Base-by-base conservation (phyloP, 1,140 invertebrate genomes). In the Tachypleus tridentatus region DNA sequence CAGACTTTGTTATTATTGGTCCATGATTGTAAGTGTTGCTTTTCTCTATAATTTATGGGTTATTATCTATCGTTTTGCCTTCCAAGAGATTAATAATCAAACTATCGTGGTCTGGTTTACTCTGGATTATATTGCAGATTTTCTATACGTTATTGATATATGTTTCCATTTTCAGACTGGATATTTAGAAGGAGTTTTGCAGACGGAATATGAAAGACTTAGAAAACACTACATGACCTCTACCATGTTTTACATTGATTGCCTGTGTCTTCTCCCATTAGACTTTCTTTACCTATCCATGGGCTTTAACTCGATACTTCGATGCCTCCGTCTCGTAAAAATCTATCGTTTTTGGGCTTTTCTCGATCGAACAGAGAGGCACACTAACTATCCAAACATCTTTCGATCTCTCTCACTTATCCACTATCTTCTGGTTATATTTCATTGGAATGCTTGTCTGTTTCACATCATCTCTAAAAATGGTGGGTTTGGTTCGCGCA, bases 41-140 rank as follows among this genome's bases (percentile, higher is more conserved):
- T 98, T 98, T 79, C 85, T 98, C 66, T 98, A 98, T 82, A 98
- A 98, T 80, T 96, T 98, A 75, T 97, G 93, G 95, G 93, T 97
- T 74, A 94, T 98, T 79, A 95, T 97, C 73, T 98, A 97, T 82
- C 86, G 95, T 77, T 98, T 96, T 82, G 92, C 94, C 78, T 98
- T 98, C 80, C 88, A 93, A 84, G 92, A 85, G 72, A 84, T 85
- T 58, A 79, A 74, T 63, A 51, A 64, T 58, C 85, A 91, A 72
- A 95, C 89, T 67, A 83, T 94, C 58, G 82, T 89, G 64, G 84
- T 94, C 70, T 98, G 96, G 96, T 97, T 98, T 76, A 89, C 88
- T 72, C 81, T 98, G 74, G 95, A 98, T 80, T 98, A 98, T 79
- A 85, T 94, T 69, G 92, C 93, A 64, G 95, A 98, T 80, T 87